These are phyloP conservation scores for Agriopis leucophaearia DNA, from an alignment of 2,888 invertebrate species.

Conservation along the genomic window DNA sequence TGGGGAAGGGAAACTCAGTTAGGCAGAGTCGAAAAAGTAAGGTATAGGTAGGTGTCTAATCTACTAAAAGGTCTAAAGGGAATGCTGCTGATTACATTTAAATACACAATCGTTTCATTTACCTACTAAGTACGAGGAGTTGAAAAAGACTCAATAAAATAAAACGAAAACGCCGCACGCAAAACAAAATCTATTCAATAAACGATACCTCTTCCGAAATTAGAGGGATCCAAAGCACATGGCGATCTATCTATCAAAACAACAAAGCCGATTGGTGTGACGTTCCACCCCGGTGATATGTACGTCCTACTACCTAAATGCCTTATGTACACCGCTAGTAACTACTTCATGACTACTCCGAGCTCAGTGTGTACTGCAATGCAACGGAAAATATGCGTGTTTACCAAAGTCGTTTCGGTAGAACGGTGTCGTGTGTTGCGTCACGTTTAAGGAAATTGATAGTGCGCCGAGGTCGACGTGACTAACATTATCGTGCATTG, in stretches of 20 bases:
- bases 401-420: slow-evolving; percentile 87
- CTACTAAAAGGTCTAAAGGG: no score
- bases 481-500: slow-evolving; percentile 80
- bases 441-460: slow-evolving; percentile 86
- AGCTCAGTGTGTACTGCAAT: slow-evolving; percentile 87
- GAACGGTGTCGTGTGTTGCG: slow-evolving; percentile 86
- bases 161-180: slow-evolving; percentile 17
- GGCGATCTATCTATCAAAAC: slow-evolving; percentile 85
- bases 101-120: background rate
- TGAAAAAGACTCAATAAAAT: background rate
- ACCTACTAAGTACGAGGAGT: background rate
- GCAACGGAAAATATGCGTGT: slow-evolving; percentile 87
- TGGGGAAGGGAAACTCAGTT: no score
- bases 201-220: slow-evolving; percentile 62
- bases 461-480: slow-evolving; percentile 84
- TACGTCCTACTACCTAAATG: slow-evolving; percentile 87
- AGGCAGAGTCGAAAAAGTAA: background rate
- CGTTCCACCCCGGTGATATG: slow-evolving; percentile 86
- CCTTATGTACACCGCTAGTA: slow-evolving; percentile 86
- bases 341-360: slow-evolving; percentile 86
- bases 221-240: slow-evolving; percentile 79
- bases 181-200: slow-evolving; percentile 39
- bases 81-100: background rate
- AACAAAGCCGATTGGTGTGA: slow-evolving; percentile 87
- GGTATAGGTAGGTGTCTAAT: background rate